Base-by-base conservation (phyloP, 2,888 invertebrate genomes). In the Conomelus anceps region DNA sequence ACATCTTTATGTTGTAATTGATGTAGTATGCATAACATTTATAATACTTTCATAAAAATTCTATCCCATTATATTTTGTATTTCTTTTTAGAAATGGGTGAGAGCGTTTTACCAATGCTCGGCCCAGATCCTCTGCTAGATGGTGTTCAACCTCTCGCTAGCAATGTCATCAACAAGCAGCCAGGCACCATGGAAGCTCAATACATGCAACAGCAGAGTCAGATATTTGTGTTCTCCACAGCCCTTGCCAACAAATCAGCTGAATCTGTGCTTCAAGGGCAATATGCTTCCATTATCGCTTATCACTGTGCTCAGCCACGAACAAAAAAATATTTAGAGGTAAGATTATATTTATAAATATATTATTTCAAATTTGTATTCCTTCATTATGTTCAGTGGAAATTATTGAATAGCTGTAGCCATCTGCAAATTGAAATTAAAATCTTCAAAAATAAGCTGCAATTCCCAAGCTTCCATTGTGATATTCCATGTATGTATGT, bases 221-320 rank as follows among this genome's bases (percentile, higher is more conserved):
- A 99, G 94, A 98, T 99, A 93, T 99, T 98, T 95, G 99, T 99
- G 92, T 99, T 99, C 94, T 98, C 98, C 23, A 99, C 99, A 11
- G 94, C 96, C 92, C 94, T 98, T 94, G 99, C 99, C 3, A 99
- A 99, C 94, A 97, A 98, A 93, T 98, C 98, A 6, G 99, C 99
- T 0, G 98, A 99, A 92, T 96, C 97, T 20, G 98, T 99, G 20
- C 94, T 98, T 90, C 96, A 96, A 90, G 98, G 98, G 1, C 97
- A 98, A 92, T 98, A 96, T 93, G 96, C 97, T 92, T 97, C 98
- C 88, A 98, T 99, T 92, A 98, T 99, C 92, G 97, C 98, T 29
- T 99, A 97, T 94, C 99, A 99, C 93, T 98, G 98, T 94, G 97
- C 98, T 26, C 98, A 99, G 93, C 98, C 98, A 0, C 97, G 97